phyloP scores from a whole-genome alignment of 2,113 vertebrate species.

The Phalacrocorax carbo region DNA sequence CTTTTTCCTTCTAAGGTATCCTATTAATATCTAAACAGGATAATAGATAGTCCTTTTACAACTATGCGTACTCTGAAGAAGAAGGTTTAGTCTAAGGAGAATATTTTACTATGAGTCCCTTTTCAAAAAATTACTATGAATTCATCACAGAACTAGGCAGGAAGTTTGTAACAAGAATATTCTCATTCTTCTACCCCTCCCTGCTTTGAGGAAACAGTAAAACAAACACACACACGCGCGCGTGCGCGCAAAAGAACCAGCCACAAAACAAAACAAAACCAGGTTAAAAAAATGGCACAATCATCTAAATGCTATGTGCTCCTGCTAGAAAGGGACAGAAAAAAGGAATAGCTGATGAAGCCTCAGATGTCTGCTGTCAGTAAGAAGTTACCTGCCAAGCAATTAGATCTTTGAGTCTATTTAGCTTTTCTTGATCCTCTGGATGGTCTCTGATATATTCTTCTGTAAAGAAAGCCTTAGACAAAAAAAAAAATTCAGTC shows the following conservation, averaged over 20 bases:
- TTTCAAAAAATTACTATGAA: background rate
- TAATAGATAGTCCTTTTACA: background rate
- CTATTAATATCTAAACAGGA: background rate
- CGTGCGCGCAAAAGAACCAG: too few relatives aligned
- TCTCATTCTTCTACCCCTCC: background rate
- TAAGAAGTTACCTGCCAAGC: slow-evolving; percentile 91
- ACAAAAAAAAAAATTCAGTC: background rate
- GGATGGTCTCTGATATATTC: slow-evolving; percentile 83
- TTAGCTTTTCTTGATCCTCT: slow-evolving; percentile 90
- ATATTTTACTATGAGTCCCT: background rate
- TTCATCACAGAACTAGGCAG: background rate
- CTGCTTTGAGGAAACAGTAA: background rate
- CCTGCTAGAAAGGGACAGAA: background rate
- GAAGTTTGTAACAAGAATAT: background rate
- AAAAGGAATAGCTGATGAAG: background rate
- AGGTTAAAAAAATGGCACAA: background rate
- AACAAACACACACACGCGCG: too few relatives aligned
- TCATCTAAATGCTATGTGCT: background rate
- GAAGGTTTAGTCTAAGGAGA: background rate
- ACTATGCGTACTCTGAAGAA: background rate
- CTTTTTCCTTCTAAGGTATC: background rate
- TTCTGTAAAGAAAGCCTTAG: slow-evolving; percentile 95
- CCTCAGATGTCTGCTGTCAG: background rate
- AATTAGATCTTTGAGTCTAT: slow-evolving; percentile 92
- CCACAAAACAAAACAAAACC: background rate